These are phyloP conservation scores for Drosophila albomicans DNA, from an alignment of 1,140 invertebrate species.

Conservation along the genomic window DNA sequence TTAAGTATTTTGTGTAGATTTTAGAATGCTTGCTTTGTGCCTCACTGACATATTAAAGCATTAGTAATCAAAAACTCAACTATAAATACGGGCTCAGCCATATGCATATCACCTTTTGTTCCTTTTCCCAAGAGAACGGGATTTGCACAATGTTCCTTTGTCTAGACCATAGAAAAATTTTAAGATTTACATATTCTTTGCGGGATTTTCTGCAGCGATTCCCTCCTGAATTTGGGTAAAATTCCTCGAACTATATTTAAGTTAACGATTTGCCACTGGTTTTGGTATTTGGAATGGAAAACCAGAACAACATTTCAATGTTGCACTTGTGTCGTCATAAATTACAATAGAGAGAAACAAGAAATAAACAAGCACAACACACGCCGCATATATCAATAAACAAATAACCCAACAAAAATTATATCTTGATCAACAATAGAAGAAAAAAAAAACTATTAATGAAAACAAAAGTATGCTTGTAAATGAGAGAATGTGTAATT, in stretches of 20 bases:
- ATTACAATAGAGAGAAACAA: constrained; percentile 45
- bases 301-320: constrained; percentile 34
- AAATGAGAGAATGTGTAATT: neutral
- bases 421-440: constrained; percentile 1
- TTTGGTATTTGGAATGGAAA: constrained; percentile 33
- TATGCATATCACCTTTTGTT: too few relatives aligned
- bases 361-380: constrained; percentile 34
- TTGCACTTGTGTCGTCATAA: constrained; percentile 56
- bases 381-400: constrained; percentile 29
- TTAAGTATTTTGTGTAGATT: too few relatives aligned
- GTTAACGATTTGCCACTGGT: neutral
- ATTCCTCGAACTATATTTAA: neutral
- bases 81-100: too few relatives aligned
- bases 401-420: neutral
- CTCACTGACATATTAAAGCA: too few relatives aligned
- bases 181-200: too few relatives aligned
- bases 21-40: too few relatives aligned
- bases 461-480: constrained; percentile 48
- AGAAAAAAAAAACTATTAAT: constrained; percentile 6
- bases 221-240: neutral
- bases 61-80: too few relatives aligned
- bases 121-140: too few relatives aligned
- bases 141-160: too few relatives aligned
- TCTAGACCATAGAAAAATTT: too few relatives aligned
- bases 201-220: too few relatives aligned